A percentile compares a stretch with the other conserved stretches of the same genome.
Evolutionary conservation across 2,113 vertebrate genomes (phyloP).

Genomic region (Paradoxurus hermaphroditus): DNA sequence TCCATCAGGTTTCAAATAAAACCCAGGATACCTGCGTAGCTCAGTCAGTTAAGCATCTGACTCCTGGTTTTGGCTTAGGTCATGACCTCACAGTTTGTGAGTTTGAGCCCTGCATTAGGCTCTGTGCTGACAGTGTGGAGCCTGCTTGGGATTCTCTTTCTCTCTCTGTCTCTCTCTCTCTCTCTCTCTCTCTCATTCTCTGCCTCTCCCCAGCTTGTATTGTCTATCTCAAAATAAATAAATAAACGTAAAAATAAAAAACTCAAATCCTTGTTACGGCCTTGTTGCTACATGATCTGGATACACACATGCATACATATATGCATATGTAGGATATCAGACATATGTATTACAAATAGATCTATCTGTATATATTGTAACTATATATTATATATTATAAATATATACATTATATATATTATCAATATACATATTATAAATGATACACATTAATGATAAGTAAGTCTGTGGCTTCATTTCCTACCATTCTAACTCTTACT

Average conservation of each 20-base stretch:
- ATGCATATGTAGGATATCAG: background rate
- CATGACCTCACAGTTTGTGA: too few species aligned
- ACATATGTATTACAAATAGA: background rate
- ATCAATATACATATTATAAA: background rate
- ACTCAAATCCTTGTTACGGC: background rate
- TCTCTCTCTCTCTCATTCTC: too few species aligned
- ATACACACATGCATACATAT: too few species aligned
- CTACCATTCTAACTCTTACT: background rate
- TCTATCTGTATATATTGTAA: background rate
- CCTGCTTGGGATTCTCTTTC: too few species aligned
- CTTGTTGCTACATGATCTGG: background rate
- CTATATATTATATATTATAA: background rate
- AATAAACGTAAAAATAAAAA: too few species aligned
- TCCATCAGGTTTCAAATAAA: background rate
- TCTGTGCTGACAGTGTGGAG: too few species aligned
- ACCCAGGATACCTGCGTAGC: background rate
- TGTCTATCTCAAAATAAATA: too few species aligned
- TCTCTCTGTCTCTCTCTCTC: too few species aligned
- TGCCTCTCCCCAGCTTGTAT: too few species aligned
- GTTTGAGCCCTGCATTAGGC: too few species aligned
- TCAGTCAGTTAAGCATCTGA: too few species aligned
- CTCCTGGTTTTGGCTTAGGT: too few species aligned
- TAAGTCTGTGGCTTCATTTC: background rate
- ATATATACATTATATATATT: background rate
- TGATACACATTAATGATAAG: background rate